Conservation (phyloP, 2,797 vertebrate genomes). For the Geotrypetes seraphini region DNA sequence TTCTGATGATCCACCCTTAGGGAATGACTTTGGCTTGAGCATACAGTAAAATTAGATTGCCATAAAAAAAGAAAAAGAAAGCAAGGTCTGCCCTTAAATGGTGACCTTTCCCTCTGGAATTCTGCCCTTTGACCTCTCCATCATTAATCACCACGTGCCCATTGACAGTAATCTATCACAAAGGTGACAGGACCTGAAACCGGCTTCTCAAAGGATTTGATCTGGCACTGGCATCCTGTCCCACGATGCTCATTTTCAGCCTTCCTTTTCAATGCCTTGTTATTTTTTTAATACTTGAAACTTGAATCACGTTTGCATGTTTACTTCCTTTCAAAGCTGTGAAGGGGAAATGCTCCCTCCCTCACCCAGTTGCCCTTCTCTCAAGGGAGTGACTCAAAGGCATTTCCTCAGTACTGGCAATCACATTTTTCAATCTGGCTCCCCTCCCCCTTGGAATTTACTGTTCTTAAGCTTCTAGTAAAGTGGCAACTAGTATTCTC, state of each 20-base stretch:
- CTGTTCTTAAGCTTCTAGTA: too few relatives aligned
- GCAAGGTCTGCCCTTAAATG: conserved; percentile 44
- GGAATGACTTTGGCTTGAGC: neutral
- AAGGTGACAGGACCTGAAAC: conserved; percentile 45
- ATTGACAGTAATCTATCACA: conserved; percentile 85
- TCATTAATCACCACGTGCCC: conserved; percentile 92
- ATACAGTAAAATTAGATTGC: conserved; percentile 47
- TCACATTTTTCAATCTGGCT: too few relatives aligned
- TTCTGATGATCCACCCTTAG: neutral
- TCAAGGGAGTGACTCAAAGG: conserved; percentile 9
- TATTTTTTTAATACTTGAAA: conserved; percentile 50
- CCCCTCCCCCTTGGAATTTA: too few relatives aligned
- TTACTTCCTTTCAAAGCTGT: conserved; percentile 22
- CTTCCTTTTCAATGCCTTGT: conserved; percentile 32
- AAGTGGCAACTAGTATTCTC: too few relatives aligned
- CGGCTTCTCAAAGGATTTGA: conserved; percentile 66
- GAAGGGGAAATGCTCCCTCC: conserved; percentile 22
- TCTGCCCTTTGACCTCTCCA: conserved; percentile 73
- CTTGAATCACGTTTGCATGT: conserved; percentile 29
- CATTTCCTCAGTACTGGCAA: too few relatives aligned
- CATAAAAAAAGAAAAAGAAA: conserved; percentile 71
- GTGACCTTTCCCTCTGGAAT: conserved; percentile 79
- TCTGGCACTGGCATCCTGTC: conserved; percentile 31
- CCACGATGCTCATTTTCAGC: conserved; percentile 37
- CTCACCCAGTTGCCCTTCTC: too few relatives aligned